phyloP scores from a whole-genome alignment of 2,113 vertebrate genomes.

The Tricholaema leucomelas region DNA sequence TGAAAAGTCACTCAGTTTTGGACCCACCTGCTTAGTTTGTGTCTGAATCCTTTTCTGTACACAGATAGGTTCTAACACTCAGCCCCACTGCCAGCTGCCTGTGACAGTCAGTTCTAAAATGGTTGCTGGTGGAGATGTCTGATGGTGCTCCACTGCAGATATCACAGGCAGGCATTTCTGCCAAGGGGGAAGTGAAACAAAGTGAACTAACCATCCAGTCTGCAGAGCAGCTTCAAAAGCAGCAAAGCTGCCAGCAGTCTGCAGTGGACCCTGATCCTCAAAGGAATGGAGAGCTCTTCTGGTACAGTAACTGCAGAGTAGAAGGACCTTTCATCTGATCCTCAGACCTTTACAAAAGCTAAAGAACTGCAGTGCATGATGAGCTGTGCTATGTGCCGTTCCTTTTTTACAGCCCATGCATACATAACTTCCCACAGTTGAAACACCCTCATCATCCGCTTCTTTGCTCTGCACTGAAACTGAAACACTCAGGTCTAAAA shows the following conservation, averaged over 20 bases:
- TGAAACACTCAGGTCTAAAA: neutral
- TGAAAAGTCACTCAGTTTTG: conserved; percentile 12
- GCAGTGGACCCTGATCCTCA: neutral
- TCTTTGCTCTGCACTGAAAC: neutral
- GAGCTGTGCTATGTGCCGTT: neutral
- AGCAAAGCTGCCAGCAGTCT: neutral
- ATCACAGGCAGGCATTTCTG: neutral
- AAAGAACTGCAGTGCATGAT: neutral
- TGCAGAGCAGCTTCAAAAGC: neutral
- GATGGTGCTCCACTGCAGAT: neutral
- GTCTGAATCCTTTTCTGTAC: neutral
- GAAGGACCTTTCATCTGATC: neutral
- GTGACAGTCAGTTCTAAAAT: neutral
- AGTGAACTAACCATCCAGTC: neutral
- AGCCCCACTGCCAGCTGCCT: neutral
- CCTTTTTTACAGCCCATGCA: neutral
- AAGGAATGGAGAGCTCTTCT: neutral
- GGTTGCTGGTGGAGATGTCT: neutral
- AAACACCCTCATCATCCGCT: neutral
- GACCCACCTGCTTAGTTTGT: conserved; percentile 29
- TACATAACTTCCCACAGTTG: neutral
- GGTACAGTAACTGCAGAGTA: neutral
- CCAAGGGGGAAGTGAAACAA: neutral
- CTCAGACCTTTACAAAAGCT: neutral
- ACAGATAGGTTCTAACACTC: neutral